A percentile compares a stretch with the other conserved stretches of the same genome.
Evolutionary conservation across 2,113 vertebrate genomes (phyloP).

Genomic region (Cygnus atratus): DNA sequence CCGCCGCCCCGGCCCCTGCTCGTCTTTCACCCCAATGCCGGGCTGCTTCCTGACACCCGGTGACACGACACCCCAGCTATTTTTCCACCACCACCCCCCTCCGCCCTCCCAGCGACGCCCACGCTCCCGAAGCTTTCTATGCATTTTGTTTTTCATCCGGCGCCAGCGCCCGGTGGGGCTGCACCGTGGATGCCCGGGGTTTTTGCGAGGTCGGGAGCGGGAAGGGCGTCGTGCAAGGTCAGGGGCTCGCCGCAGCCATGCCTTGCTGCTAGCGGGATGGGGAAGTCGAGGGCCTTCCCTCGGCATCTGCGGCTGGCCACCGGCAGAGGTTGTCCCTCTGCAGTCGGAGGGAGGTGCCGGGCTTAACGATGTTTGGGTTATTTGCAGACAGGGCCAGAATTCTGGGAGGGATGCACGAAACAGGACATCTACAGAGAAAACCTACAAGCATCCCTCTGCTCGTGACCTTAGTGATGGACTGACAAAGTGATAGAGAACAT

Average conservation of each 20-base stretch:
- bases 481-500: neutral
- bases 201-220: neutral
- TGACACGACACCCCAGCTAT: neutral
- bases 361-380: neutral
- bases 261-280: accelerated
- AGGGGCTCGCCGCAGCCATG: accelerated
- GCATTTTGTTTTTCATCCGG: neutral
- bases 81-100: neutral
- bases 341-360: neutral
- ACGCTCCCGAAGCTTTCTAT: neutral
- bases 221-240: neutral
- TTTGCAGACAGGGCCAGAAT: accelerated
- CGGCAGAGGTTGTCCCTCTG: neutral
- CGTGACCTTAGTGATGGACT: neutral
- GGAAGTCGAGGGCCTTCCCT: neutral
- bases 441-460: neutral
- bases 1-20: neutral
- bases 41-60: neutral
- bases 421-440: neutral
- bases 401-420: neutral
- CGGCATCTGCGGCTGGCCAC: accelerated
- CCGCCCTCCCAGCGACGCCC: neutral
- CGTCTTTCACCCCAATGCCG: neutral
- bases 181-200: accelerated
- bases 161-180: neutral